These are phyloP conservation scores for Drosophila sulfurigaster DNA, from an alignment of 1,140 invertebrate genomes.

Conservation along the genomic window DNA sequence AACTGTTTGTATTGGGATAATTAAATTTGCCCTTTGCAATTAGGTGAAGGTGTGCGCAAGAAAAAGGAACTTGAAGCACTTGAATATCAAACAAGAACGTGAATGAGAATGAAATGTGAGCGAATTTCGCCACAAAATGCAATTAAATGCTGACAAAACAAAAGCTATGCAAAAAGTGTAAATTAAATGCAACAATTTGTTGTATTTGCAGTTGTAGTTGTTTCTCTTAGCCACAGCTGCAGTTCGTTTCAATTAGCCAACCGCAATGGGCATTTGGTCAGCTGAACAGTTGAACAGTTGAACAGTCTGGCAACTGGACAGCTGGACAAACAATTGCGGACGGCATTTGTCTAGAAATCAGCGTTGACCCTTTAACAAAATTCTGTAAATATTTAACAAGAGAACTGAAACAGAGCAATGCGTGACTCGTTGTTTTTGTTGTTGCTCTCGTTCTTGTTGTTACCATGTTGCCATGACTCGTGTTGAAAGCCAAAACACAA, in stretches of 20 bases:
- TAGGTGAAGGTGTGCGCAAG: conserved; percentile 36
- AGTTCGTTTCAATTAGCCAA: conserved; percentile 69
- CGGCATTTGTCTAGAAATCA: conserved; percentile 43
- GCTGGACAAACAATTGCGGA: conserved; percentile 41
- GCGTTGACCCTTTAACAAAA: conserved; percentile 42
- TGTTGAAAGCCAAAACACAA: conserved; percentile 72
- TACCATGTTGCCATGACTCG: conserved; percentile 33
- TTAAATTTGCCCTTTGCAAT: conserved; percentile 71
- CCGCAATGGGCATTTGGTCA: conserved; percentile 44
- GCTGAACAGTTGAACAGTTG: too few relatives aligned
- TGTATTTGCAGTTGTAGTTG: conserved; percentile 8
- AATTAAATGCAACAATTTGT: conserved; percentile 70
- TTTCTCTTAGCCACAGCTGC: conserved; percentile 23
- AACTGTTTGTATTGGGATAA: conserved; percentile 62
- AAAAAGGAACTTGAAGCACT: conserved; percentile 4
- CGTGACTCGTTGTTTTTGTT: conserved; percentile 12
- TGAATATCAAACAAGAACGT: conserved; percentile 30
- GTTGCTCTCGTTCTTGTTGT: conserved; percentile 21
- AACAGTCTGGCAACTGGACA: conserved; percentile 14
- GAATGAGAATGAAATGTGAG: conserved; percentile 55
- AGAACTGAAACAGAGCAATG: conserved; percentile 39
- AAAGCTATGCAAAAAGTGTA: conserved; percentile 60
- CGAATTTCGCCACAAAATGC: conserved; percentile 49
- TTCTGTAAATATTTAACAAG: conserved; percentile 73
- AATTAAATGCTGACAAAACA: conserved; percentile 60